Evolutionary conservation across 2,888 invertebrate genomes (phyloP), one percentile per base, ranked within the genome.

Genomic region (Chymomyza amoena): DNA sequence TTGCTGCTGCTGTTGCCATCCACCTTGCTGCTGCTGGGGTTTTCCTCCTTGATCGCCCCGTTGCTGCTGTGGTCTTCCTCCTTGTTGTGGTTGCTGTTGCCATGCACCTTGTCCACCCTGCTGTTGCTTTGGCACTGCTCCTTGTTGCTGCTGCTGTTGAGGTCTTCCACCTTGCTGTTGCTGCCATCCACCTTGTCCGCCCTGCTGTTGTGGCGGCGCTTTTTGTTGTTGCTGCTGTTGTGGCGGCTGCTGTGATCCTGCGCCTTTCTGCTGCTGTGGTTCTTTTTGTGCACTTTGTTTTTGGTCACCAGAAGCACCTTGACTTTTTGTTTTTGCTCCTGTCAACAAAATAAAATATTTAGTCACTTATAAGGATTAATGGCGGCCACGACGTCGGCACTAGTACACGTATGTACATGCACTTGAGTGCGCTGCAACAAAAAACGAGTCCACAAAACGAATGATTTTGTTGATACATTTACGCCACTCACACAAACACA

Each of bases 121-220:
- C 25, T 70, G 70, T 5, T 60, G 60, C 28, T 45, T 59, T 16
- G n/a, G n/a, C 18, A 56, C 4, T 25, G 4, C 25, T 25, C 25
- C 25, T 25, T 25, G 25, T 25, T 25, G 54, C 1, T 69, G 69
- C 18, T 69, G 69, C n/a, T 61, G 66, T 61, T 59, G 64, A 4
- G 16, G 4, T 4, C 64, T 56, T 28, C 28, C 28, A 28, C 28
- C 28, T 59, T 54, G 69, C 4, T 59, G 69, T 10, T 68, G 70
- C 36, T 68, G 64, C 45, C 32, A 64, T 0, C 62, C 66, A 10
- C 39, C 59, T 7, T 63, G 62, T 2, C 45, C 25, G 50, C 18
- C 51, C 45, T 64, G 66, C 20, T 64, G 69, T 1, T 54, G 52
- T 32, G 56, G 18, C 61, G 6, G 51, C 60, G 39, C 10, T 59